Evolutionary conservation across 1,140 invertebrate species (phyloP), one percentile per base, ranked within the genome.

Genomic region (Ganaspis sp.): DNA sequence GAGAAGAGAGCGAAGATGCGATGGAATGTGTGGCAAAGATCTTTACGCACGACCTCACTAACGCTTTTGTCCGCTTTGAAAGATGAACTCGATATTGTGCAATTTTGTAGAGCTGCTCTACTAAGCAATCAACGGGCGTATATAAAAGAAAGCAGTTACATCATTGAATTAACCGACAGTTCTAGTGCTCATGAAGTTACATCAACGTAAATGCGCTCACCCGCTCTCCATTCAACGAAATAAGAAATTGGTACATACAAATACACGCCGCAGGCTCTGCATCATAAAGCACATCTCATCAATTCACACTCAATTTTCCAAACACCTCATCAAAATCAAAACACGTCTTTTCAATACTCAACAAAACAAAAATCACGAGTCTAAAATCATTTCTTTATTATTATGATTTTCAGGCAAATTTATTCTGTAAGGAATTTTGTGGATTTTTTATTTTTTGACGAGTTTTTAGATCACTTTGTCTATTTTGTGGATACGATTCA

Each of bases 81-180:
- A 64, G 26, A 64, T 64, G 26, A 64, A 64, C 58, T 64, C 26
- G 21, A 64, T 64, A 64, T 64, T 64, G 58, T 29, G 58, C 58
- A 64, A 64, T 64, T n/a, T 64, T 34, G 58, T 6, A 15, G 58
- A 15, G 29, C 23, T 64, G 58, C 58, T 64, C 58, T 64, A 64
- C 58, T 64, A 64, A 64, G 58, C 58, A 64, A 64, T 64, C 58
- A 64, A 64, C 58, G 58, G 58, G 58, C 58, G 58, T 64, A 64
- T 64, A 26, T 29, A 64, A 64, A n/a, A 64, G 58, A 64, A 64
- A 64, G 58, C 58, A 64, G 12, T 64, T 64, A 64, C 58, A 64
- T 64, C 58, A 64, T n/a, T 64, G 54, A 34, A 64, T 64, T 64
- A 64, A 26, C 58, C 53, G 53, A 54, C 53, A 26, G 21, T 54